Conservation (phyloP, 2,797 vertebrate genomes). For the Channallabes apus region DNA sequence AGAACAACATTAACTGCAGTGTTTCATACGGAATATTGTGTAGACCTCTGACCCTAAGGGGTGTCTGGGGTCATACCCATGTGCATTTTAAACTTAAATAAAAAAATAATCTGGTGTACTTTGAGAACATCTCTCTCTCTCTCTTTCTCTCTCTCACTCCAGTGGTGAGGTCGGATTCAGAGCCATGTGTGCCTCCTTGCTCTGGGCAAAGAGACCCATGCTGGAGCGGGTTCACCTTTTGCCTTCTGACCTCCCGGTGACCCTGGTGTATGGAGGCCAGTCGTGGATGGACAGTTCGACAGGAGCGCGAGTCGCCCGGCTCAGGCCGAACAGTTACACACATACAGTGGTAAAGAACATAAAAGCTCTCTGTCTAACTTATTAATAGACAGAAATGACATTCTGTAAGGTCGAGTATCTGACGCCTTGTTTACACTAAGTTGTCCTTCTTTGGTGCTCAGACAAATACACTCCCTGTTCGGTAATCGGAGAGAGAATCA, state of each 20-base stretch:
- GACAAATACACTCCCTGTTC: too few species aligned
- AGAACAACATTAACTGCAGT: too few species aligned
- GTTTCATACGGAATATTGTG: too few species aligned
- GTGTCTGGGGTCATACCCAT: too few species aligned
- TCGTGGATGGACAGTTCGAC: conserved; percentile 88
- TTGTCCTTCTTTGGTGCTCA: too few species aligned
- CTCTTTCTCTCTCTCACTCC: neutral
- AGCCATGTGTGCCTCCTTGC: conserved; percentile 83
- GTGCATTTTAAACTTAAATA: too few species aligned
- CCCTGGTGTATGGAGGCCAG: conserved; percentile 83
- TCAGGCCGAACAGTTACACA: conserved; percentile 75
- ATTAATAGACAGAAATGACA: too few species aligned
- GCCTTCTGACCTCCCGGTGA: conserved; percentile 79
- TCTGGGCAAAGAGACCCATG: conserved; percentile 92
- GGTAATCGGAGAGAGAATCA: too few species aligned
- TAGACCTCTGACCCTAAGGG: too few species aligned
- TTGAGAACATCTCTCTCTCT: neutral
- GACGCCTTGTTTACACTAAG: too few species aligned
- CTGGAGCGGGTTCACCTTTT: conserved; percentile 82
- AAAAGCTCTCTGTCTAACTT: too few species aligned
- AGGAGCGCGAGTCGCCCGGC: conserved; percentile 73
- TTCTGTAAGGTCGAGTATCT: too few species aligned
- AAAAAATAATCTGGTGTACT: neutral
- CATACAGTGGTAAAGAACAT: conserved; percentile 71
- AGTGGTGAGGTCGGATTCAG: conserved; percentile 90